Evolutionary conservation across 1,140 invertebrate species (phyloP), one percentile per base, ranked within the genome.

Genomic region (Ladona fulva): DNA sequence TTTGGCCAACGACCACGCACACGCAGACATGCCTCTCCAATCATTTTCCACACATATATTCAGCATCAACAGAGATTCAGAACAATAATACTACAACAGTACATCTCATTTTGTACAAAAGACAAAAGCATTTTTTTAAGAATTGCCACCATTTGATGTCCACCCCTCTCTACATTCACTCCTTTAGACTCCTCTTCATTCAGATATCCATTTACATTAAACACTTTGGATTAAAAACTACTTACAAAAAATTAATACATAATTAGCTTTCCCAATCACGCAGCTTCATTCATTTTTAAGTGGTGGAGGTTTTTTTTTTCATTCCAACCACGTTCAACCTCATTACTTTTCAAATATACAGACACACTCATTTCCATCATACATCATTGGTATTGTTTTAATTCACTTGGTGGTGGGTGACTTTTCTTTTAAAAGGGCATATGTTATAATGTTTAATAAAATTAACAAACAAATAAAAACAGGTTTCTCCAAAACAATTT

Each of bases 221-320:
- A 66, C 52, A 66, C 52, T 66, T 66, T 66, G 52, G 52, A 66
- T 66, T 66, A 66, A 66, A 66, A 66, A 66, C 52, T 66, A 66
- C 52, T 66, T 66, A 66, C 52, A 66, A 66, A 66, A 66, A 66
- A 66, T 66, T 66, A 66, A 66, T 66, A 66, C 52, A 66, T 66
- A 66, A 66, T 66, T 66, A 66, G 52, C 52, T 66, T 37, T 66
- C 52, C 52, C 52, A 66, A 66, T 66, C 52, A 66, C 52, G 14
- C 52, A 66, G 1, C 29, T 19, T 66, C 52, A 6, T 22, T 66
- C 52, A 66, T 66, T 66, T 19, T 6, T 6, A 19, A 66, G 52
- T 66, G 52, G 52, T 22, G 12, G 52, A 16, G 12, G n/a, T n/a
- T n/a, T n/a, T 66, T 66, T 6, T 22, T 37, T 37, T 6, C 1